Evolutionary conservation across 2,797 vertebrate species (phyloP), one percentile per base, ranked within the genome.

Genomic region (Aselliscus stoliczkanus): DNA sequence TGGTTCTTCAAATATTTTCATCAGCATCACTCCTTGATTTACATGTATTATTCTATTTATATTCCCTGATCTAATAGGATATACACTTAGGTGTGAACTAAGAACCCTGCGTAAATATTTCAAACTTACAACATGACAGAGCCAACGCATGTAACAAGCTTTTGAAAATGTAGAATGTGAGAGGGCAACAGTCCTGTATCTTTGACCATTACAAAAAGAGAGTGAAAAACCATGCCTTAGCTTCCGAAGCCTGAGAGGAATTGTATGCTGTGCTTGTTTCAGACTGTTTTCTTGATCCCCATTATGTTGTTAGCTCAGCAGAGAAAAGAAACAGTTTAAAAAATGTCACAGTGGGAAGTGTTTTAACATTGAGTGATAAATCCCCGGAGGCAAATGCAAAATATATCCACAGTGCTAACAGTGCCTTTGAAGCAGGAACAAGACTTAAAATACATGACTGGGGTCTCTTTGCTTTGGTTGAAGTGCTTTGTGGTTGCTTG

Each of bases 301-400:
- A 96, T 98, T 98, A 98, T 97, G 96, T 96, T 97, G 97, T 97
- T 98, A 98, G 97, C 95, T 95, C 96, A 98, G 94, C 94, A 97
- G 88, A 98, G 90, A 90, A 96, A 98, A 98, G 81, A 98, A 95
- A 97, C 76, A 89, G 92, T 97, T 98, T 97, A 95, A 98, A 85
- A 96, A 82, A 93, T 96, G 94, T 96, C 97, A 97, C 98, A 97
- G 96, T 87, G 73, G 97, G 97, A 98, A 81, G 84, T 97, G 94
- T 95, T 98, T 98, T 97, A 97, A 97, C 97, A 97, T 95, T 97
- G 92, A 97, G 39, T 94, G 91, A 95, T 97, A 98, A 97, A 97
- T 96, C 97, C 96, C 58, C 89, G 93, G 93, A 90, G 88, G 91
- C 93, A 97, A 96, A 97, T 98, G 81, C 95, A 97, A 98, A 98